Percentiles rank a stretch among this genome's conserved stretches.
These are phyloP conservation scores for Ectemnius continuus DNA, from an alignment of 2,888 invertebrate species.

Conservation along the genomic window DNA sequence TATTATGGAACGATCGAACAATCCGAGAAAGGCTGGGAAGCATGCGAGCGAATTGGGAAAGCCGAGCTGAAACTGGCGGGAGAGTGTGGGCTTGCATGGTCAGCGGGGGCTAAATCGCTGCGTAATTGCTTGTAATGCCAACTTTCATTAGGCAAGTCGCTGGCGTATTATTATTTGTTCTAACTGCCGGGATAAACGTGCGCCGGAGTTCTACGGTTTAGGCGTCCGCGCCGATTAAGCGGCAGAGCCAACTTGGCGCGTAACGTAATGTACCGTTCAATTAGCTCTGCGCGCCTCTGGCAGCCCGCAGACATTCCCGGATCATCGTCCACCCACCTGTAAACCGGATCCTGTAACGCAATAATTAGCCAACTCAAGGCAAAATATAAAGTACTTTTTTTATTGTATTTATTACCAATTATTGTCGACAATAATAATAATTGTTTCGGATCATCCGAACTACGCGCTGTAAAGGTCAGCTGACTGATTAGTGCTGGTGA, in stretches of 20 bases:
- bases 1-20: too few relatives aligned
- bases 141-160: not conserved
- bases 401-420: too few relatives aligned
- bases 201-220: not conserved
- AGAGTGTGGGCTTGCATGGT: too few relatives aligned
- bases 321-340: conserved; percentile 17
- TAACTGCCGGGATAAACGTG: not conserved
- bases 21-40: too few relatives aligned
- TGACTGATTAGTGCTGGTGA: too few relatives aligned
- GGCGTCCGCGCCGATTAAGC: not conserved
- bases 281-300: conserved; percentile 24
- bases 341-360: conserved; percentile 15
- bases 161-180: not conserved
- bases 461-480: too few relatives aligned
- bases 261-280: conserved; percentile 38
- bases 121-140: not conserved
- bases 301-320: conserved; percentile 20
- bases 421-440: too few relatives aligned
- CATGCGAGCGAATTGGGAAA: too few relatives aligned
- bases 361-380: too few relatives aligned
- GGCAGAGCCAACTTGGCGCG: conserved; percentile 20
- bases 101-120: not conserved
- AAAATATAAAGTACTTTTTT: too few relatives aligned
- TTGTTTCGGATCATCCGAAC: too few relatives aligned
- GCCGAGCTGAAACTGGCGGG: too few relatives aligned